Evolutionary conservation across 2,888 invertebrate species (phyloP).

Genomic region (Xylota segnis): DNA sequence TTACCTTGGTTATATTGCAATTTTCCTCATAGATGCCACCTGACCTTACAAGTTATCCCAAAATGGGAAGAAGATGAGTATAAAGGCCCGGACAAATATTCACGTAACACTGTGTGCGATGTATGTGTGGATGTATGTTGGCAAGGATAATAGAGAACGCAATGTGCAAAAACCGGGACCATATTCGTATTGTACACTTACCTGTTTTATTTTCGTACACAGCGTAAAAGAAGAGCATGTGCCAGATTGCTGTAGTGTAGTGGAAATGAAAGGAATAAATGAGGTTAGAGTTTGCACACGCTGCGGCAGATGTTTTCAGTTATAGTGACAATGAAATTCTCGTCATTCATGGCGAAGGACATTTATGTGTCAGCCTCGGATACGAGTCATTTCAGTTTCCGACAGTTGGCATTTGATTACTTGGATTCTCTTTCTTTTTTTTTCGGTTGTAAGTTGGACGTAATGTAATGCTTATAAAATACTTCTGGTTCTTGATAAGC

Average conservation of each 20-base stretch:
- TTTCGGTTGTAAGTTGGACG: conserved; percentile 4
- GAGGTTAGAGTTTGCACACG: conserved; percentile 46
- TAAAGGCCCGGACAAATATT: conserved; percentile 30
- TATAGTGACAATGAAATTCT: conserved; percentile 56
- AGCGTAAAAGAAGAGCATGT: conserved; percentile 6
- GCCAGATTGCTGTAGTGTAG: conserved; percentile 6
- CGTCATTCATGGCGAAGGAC: conserved; percentile 31
- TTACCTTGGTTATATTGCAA: conserved; percentile 20
- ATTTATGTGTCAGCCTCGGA: conserved; percentile 24
- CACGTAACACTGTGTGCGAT: conserved; percentile 14
- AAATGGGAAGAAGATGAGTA: conserved; percentile 33
- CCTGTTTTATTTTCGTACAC: conserved; percentile 1
- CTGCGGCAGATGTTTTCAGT: conserved; percentile 48
- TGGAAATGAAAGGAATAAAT: conserved; percentile 44
- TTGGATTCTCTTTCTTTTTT: no score
- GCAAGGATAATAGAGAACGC: conserved; percentile 19
- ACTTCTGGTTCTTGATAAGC: not conserved
- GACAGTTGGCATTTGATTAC: conserved; percentile 40
- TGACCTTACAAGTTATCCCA: conserved; percentile 28
- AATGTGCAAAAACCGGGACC: not conserved
- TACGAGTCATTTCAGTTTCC: conserved; percentile 40
- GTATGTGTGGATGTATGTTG: not conserved
- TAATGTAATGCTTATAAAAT: not conserved
- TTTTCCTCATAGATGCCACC: conserved; percentile 19
- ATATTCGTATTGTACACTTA: conserved; percentile 13